Conservation (phyloP, 2,888 invertebrate genomes). For the Lepidochitona cinerea region DNA sequence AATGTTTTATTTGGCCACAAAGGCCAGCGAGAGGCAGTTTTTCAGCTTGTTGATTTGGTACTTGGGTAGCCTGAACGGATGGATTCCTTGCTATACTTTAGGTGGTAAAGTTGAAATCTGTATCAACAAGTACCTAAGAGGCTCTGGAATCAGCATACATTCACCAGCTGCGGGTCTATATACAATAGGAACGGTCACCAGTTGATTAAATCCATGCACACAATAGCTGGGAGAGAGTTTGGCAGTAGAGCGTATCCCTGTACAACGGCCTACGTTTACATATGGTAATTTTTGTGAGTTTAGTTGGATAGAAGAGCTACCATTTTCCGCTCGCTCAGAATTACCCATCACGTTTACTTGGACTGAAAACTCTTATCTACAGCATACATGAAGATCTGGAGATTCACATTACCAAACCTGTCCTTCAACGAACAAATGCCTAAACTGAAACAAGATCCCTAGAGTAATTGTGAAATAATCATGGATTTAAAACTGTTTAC, state of each 20-base stretch:
- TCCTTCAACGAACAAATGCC: background rate
- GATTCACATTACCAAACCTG: background rate
- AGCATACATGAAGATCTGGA: background rate
- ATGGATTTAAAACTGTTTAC: too few relatives aligned
- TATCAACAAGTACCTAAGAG: too few relatives aligned
- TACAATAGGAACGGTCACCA: background rate
- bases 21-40: too few relatives aligned
- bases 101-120: too few relatives aligned
- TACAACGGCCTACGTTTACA: background rate
- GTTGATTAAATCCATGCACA: conserved; percentile 2
- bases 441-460: background rate
- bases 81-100: too few relatives aligned
- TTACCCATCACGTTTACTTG: background rate
- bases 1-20: too few relatives aligned
- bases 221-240: background rate
- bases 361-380: background rate
- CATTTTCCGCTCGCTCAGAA: background rate
- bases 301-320: background rate
- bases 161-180: too few relatives aligned
- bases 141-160: too few relatives aligned
- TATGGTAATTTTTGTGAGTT: conserved; percentile 5
- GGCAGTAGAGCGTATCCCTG: background rate
- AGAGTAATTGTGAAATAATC: background rate
- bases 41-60: too few relatives aligned
- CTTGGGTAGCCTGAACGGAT: too few relatives aligned